These are phyloP conservation scores for Cyclopterus lumpus DNA, from an alignment of 2,797 vertebrate species.

Conservation along the genomic window DNA sequence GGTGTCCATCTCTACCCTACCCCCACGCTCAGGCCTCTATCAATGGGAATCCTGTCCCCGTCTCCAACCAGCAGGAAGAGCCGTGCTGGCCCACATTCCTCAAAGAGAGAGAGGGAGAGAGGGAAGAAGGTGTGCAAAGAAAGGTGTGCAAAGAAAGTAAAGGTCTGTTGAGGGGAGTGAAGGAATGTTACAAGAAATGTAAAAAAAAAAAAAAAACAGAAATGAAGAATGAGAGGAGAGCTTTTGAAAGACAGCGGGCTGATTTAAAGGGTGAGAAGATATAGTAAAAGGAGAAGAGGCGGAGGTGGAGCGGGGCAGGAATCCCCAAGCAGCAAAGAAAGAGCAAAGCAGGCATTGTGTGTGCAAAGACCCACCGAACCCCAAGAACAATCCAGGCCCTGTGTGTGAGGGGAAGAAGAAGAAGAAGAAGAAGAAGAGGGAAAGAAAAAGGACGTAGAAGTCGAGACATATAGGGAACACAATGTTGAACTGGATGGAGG, in stretches of 20 bases:
- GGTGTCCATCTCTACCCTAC: slow-evolving; percentile 71
- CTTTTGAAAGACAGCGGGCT: background rate
- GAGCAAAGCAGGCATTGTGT: slow-evolving; percentile 75
- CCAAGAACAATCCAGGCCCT: slow-evolving; percentile 79
- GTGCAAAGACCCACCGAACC: slow-evolving; percentile 66
- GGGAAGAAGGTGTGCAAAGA: slow-evolving; percentile 48
- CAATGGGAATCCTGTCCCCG: slow-evolving; percentile 87
- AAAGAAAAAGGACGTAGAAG: slow-evolving; percentile 3
- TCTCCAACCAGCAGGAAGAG: slow-evolving; percentile 79
- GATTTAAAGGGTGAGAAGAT: background rate
- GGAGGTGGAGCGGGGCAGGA: slow-evolving; percentile 29
- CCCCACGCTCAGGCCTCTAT: slow-evolving; percentile 72
- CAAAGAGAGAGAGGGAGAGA: slow-evolving; percentile 54
- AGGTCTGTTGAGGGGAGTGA: slow-evolving; percentile 26
- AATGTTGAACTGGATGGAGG: slow-evolving; percentile 12
- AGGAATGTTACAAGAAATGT: background rate
- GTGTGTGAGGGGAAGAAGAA: slow-evolving; percentile 56
- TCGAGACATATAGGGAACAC: slow-evolving; percentile 27
- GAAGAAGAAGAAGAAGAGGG: slow-evolving; percentile 16
- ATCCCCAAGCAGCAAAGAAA: slow-evolving; percentile 50
- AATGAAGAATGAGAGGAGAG: background rate
- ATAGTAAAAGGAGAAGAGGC: slow-evolving; percentile 10
- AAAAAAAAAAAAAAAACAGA: background rate
- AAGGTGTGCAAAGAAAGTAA: slow-evolving; percentile 36
- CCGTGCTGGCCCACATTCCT: slow-evolving; percentile 80